Evolutionary conservation across 2,113 vertebrate species (phyloP).

Genomic region (Scalopus aquaticus): DNA sequence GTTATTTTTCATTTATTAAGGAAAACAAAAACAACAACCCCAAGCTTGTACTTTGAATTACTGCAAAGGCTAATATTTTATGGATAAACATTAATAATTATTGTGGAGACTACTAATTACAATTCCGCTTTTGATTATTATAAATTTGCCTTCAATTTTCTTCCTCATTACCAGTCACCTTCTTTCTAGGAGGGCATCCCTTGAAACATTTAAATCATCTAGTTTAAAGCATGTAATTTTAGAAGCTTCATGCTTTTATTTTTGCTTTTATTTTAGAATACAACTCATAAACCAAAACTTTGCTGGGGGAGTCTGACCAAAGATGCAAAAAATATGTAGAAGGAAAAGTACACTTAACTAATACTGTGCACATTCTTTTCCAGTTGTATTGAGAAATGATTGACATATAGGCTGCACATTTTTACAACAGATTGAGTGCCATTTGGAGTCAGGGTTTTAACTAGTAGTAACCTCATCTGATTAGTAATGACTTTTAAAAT

Average conservation of each 20-base stretch:
- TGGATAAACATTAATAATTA: slow-evolving; percentile 53
- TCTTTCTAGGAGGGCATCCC: slow-evolving; percentile 68
- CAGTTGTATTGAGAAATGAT: not conserved
- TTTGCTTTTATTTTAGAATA: slow-evolving; percentile 51
- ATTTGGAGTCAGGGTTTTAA: slow-evolving; percentile 38
- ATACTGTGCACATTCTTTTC: not conserved
- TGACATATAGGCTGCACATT: not conserved
- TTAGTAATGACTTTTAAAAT: slow-evolving; percentile 51
- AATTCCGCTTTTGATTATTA: slow-evolving; percentile 60
- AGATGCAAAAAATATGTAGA: not conserved
- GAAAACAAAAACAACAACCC: not conserved
- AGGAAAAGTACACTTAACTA: slow-evolving; percentile 22
- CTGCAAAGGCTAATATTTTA: not conserved
- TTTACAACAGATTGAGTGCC: not conserved
- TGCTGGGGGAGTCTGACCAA: not conserved
- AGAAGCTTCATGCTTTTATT: slow-evolving; percentile 48
- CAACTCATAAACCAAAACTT: slow-evolving; percentile 43
- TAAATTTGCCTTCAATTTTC: slow-evolving; percentile 61
- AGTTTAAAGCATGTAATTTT: slow-evolving; percentile 58
- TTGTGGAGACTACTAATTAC: slow-evolving; percentile 43
- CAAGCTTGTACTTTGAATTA: slow-evolving; percentile 9
- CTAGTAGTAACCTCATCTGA: not conserved
- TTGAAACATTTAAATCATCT: slow-evolving; percentile 71
- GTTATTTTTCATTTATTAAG: slow-evolving; percentile 58
- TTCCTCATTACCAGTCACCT: slow-evolving; percentile 10